phyloP scores from a whole-genome alignment of 2,888 invertebrate species.

The Acanthacorydalis orientalis region DNA sequence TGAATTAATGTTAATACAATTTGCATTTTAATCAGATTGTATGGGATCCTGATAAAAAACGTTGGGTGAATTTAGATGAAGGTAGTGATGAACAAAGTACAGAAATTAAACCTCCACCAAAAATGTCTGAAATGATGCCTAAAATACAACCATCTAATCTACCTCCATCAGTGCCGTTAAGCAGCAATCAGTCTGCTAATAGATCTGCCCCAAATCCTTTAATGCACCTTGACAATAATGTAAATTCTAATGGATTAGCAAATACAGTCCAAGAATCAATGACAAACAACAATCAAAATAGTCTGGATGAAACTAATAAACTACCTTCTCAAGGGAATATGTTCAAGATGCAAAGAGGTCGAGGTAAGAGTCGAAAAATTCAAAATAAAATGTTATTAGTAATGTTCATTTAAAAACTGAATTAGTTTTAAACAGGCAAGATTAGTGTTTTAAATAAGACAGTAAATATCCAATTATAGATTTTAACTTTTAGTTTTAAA shows the following conservation, averaged over 20 bases:
- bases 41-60: constrained; percentile 76
- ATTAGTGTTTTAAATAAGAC: background rate
- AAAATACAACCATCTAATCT: constrained; percentile 8
- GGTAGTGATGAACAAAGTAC: constrained; percentile 37
- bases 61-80: constrained; percentile 72
- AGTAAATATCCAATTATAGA: background rate
- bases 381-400: background rate
- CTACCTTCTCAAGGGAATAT: constrained; percentile 39
- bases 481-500: background rate
- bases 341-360: constrained; percentile 61
- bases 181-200: constrained; percentile 4
- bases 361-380: constrained; percentile 41
- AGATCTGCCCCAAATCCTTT: background rate
- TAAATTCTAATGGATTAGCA: too few species aligned
- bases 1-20: background rate
- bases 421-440: background rate
- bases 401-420: background rate
- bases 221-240: too few species aligned
- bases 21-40: constrained; percentile 48
- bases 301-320: background rate
- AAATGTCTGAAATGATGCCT: constrained; percentile 37
- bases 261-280: too few species aligned
- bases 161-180: constrained; percentile 1
- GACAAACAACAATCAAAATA: too few species aligned
- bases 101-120: constrained; percentile 50